Conservation (phyloP, 2,113 vertebrate species). For the Naja naja region DNA sequence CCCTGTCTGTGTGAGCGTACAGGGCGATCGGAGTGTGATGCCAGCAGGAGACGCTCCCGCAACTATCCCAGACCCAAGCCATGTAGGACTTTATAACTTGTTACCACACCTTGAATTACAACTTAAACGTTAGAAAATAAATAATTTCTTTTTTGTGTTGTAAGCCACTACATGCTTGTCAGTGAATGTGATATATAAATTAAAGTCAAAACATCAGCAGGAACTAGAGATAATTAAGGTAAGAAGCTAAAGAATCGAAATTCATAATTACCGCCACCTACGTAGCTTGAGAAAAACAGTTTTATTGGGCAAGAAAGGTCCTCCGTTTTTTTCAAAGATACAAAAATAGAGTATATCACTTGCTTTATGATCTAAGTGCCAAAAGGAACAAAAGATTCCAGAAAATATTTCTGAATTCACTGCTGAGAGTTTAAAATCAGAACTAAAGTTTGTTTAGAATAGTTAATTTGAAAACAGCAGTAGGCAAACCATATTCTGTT, state of each 20-base stretch:
- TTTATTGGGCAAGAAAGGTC: not conserved
- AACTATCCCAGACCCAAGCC: no score
- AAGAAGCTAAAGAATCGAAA: not conserved
- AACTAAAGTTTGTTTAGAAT: not conserved
- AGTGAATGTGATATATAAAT: not conserved
- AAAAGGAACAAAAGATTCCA: accelerated
- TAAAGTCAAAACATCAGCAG: not conserved
- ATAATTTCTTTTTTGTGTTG: not conserved
- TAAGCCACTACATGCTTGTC: not conserved
- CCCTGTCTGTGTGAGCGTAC: no score
- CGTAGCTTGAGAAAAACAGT: not conserved
- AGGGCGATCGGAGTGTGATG: no score
- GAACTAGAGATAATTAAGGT: not conserved
- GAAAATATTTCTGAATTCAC: not conserved
- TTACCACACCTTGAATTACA: no score
- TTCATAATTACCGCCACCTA: not conserved
- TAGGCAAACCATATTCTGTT: not conserved
- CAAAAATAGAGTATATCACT: not conserved
- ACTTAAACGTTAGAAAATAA: not conserved
- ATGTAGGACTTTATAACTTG: no score
- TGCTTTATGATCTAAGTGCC: not conserved
- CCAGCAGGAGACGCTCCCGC: no score
- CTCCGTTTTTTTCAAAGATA: not conserved
- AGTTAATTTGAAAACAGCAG: not conserved
- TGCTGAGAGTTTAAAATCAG: accelerated